These are phyloP conservation scores for Holotrichia oblita DNA, from an alignment of 1,140 invertebrate genomes.

Conservation along the genomic window DNA sequence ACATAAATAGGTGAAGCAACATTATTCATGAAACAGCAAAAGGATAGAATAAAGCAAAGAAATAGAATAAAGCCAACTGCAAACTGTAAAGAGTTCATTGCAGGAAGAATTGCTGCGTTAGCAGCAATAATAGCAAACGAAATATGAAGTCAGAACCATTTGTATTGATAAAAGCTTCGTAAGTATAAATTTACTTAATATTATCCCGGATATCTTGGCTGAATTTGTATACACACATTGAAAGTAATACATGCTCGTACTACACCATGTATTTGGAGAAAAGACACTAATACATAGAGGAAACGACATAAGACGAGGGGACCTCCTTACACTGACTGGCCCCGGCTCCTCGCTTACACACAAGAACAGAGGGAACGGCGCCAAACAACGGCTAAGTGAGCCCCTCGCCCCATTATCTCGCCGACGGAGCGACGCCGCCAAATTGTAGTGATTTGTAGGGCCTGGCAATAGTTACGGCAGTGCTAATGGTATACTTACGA, in stretches of 20 bases:
- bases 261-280: background rate
- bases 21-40: too few species aligned
- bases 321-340: background rate
- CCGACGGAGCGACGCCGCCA: slow-evolving; percentile 54
- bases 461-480: slow-evolving; percentile 47
- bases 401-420: slow-evolving; percentile 34
- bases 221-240: background rate
- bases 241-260: background rate
- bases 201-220: background rate
- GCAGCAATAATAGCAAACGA: background rate
- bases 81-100: too few species aligned
- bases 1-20: too few species aligned
- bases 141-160: background rate
- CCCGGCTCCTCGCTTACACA: background rate
- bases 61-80: too few species aligned
- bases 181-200: slow-evolving; percentile 4
- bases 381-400: slow-evolving; percentile 16
- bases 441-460: slow-evolving; percentile 57
- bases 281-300: background rate
- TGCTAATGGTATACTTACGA: slow-evolving; percentile 58
- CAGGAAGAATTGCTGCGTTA: too few species aligned
- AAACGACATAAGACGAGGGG: background rate
- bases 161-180: background rate
- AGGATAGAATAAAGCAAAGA: too few species aligned
- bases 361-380: slow-evolving; percentile 3